Evolutionary conservation across 2,113 vertebrate species (phyloP), one percentile per base, ranked within the genome.

Genomic region (Xenotilapia leptura): DNA sequence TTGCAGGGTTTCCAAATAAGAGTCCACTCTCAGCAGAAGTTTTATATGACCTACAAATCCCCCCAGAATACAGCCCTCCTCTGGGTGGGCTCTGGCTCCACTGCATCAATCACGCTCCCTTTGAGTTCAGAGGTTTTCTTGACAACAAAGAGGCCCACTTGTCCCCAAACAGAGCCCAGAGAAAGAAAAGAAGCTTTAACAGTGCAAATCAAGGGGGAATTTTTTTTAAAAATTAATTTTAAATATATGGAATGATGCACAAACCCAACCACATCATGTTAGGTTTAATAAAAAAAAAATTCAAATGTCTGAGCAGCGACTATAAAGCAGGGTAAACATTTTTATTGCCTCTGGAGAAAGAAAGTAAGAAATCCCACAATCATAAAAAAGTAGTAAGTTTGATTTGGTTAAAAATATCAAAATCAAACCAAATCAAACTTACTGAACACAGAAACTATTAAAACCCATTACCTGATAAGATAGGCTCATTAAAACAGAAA

Each of bases 51-150:
- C 82, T 19, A 11, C 70, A 79, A 21, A 82, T 68, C 26, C 73
- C 68, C 9, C 85, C 79, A 1, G 8, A 21, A 55, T 40, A 75
- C 53, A 33, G 86, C 70, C 86, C 79, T 87, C 81, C 70, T 58
- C 54, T 84, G 93, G 92, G 95, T 91, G 94, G 91, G 92, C 90
- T 95, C 89, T 92, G 82, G 49, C 91, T 84, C 77, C 51, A 70
- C 5, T 79, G 56, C 89, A 92, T 92, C 82, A 79, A 94, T 95
- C 91, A 93, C 5, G 70, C 47, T 89, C 89, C 55, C 86, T 88
- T 87, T 70, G 82, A 89, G 73, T 80, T 91, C 83, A 92, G 86
- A 87, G 84, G 89, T 3, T 17, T 68, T 85, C 77, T 86, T 14
- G 31, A 36, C 11, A 3, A 84, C 81, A 92, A 88, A 94, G 89